Conservation (phyloP, 2,113 vertebrate species). For the Hemicordylus capensis region DNA sequence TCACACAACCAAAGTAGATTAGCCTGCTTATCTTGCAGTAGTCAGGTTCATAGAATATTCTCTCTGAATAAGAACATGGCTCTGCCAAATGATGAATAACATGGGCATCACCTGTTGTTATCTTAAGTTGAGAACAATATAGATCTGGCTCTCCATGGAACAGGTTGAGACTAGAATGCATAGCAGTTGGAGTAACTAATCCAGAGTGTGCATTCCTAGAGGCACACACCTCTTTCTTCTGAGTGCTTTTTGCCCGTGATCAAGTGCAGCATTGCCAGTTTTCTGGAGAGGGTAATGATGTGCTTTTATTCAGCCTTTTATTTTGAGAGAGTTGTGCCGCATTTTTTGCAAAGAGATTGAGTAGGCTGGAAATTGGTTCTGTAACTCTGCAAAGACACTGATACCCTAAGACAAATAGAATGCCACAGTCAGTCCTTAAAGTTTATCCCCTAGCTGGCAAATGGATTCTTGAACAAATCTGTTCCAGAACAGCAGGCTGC, state of each 20-base stretch:
- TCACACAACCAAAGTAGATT: background rate
- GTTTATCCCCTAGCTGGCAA: background rate
- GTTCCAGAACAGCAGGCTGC: background rate
- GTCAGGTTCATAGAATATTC: constrained; percentile 1
- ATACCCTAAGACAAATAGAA: background rate
- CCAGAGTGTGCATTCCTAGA: background rate
- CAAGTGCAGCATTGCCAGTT: background rate
- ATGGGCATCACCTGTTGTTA: constrained; percentile 25
- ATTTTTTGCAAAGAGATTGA: background rate
- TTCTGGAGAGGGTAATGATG: background rate
- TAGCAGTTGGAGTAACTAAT: constrained; percentile 18
- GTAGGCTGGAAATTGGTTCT: background rate
- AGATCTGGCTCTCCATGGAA: constrained; percentile 5
- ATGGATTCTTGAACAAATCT: background rate
- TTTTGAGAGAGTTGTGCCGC: background rate
- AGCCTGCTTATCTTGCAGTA: background rate
- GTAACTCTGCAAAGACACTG: background rate
- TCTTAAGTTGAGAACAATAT: constrained; percentile 10
- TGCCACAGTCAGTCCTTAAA: background rate
- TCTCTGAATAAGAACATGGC: constrained; percentile 16
- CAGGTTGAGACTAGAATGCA: constrained; percentile 9
- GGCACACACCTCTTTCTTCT: background rate
- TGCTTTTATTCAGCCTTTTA: background rate
- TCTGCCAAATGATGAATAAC: constrained; percentile 20
- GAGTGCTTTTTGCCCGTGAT: background rate